Percentiles rank a stretch among this genome's conserved stretches.
Conservation (phyloP, 1,140 invertebrate genomes). For the Pseudomyrmex sp. region DNA sequence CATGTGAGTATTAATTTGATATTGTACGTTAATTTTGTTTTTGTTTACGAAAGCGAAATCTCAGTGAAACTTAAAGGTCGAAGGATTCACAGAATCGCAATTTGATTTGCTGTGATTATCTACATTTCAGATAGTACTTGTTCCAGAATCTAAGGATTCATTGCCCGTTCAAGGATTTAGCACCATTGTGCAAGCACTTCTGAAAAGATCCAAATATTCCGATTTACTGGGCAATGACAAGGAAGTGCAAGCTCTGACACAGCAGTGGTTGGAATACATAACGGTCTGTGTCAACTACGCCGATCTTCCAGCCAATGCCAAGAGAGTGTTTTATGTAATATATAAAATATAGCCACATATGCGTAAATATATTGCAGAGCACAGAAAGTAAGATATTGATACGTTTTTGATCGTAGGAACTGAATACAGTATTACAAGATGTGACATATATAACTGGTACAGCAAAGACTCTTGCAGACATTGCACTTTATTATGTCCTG, state of each 20-base stretch:
- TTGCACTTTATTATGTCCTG: constrained; percentile 86
- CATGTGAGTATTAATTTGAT: constrained; percentile 74
- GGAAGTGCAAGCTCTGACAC: constrained; percentile 77
- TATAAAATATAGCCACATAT: not conserved
- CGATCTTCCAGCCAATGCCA: constrained; percentile 79
- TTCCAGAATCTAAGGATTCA: constrained; percentile 73
- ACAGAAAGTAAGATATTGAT: not conserved
- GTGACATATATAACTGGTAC: constrained; percentile 87
- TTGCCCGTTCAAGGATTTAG: constrained; percentile 83
- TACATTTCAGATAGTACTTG: constrained; percentile 72
- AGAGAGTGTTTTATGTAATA: constrained; percentile 79
- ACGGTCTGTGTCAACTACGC: constrained; percentile 84
- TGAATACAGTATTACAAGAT: constrained; percentile 84
- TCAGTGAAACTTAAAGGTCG: too few relatives aligned
- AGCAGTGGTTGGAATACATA: constrained; percentile 86
- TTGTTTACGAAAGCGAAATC: too few relatives aligned
- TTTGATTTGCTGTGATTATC: not conserved
- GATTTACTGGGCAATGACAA: constrained; percentile 78
- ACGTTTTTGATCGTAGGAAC: constrained; percentile 81
- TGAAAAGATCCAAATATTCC: constrained; percentile 80
- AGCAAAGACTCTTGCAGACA: constrained; percentile 86
- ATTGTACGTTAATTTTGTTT: constrained; percentile 1
- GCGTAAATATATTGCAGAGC: constrained; percentile 5
- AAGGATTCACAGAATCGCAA: too few relatives aligned
- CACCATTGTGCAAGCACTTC: constrained; percentile 84